Conservation (phyloP, 2,888 invertebrate species). For the Brachylomia viminalis region DNA sequence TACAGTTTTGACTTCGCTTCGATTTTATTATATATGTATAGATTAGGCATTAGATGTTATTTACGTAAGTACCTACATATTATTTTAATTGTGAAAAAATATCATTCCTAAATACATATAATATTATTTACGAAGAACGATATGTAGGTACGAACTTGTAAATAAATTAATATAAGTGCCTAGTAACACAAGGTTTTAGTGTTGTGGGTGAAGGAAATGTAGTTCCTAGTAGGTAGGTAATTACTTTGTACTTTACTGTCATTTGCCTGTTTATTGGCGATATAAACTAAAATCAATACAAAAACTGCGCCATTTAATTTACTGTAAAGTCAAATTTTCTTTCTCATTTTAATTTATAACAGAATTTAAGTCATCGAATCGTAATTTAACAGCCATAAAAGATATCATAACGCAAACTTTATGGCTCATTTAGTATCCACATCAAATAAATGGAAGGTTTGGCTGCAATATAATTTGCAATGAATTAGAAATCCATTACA, state of each 20-base stretch:
- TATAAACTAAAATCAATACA: not conserved
- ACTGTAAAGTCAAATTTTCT: not conserved
- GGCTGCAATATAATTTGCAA: conserved; percentile 23
- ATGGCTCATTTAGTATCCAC: conserved; percentile 42
- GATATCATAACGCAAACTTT: conserved; percentile 31
- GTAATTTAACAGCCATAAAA: conserved; percentile 38
- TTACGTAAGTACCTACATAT: not conserved
- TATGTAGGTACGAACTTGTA: no score
- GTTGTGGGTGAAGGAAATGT: not conserved
- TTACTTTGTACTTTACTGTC: not conserved
- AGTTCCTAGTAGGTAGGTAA: not conserved
- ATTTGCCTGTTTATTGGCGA: not conserved
- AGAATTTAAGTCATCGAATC: conserved; percentile 19
- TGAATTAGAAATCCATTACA: conserved; percentile 54
- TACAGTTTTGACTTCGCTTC: no score
- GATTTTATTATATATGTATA: no score
- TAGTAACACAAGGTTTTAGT: not conserved
- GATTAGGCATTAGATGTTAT: not conserved
- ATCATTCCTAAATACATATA: not conserved
- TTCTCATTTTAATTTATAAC: conserved; percentile 14
- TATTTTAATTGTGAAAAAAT: not conserved
- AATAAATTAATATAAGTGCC: not conserved
- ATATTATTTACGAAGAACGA: not conserved
- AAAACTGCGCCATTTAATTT: not conserved
- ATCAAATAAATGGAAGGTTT: conserved; percentile 34